phyloP scores from a whole-genome alignment of 2,797 vertebrate genomes.

The Crocidura indochinensis region DNA sequence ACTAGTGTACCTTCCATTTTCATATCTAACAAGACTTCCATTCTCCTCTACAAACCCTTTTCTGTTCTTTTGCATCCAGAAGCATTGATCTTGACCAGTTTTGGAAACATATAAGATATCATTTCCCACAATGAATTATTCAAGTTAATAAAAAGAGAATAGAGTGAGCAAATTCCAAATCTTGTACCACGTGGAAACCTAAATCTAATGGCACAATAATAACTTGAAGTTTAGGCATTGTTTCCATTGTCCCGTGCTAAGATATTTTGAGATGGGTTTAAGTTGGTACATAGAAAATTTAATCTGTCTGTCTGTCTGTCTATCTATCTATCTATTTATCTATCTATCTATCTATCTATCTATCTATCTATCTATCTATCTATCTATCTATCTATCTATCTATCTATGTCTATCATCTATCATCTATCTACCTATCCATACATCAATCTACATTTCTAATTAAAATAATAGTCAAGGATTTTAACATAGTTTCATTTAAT shows the following conservation, averaged over 20 bases:
- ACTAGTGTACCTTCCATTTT: neutral
- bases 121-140: neutral
- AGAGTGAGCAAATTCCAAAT: neutral
- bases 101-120: neutral
- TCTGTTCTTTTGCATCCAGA: neutral
- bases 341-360: no score
- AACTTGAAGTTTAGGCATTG: constrained; percentile 33
- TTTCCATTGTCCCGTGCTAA: neutral
- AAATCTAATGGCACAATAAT: neutral
- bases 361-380: no score
- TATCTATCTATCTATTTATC: no score
- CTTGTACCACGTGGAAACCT: neutral
- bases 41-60: neutral
- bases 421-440: neutral
- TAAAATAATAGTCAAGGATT: neutral
- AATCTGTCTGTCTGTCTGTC: no score
- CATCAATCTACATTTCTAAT: no score
- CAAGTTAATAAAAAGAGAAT: neutral
- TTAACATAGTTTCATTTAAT: neutral
- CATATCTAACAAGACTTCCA: neutral
- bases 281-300: neutral
- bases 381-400: neutral
- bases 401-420: no score
- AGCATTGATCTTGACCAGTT: neutral
- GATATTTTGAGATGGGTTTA: neutral